Base-by-base conservation (phyloP, 2,797 vertebrate species). In the Paedocypris micromegethes region DNA sequence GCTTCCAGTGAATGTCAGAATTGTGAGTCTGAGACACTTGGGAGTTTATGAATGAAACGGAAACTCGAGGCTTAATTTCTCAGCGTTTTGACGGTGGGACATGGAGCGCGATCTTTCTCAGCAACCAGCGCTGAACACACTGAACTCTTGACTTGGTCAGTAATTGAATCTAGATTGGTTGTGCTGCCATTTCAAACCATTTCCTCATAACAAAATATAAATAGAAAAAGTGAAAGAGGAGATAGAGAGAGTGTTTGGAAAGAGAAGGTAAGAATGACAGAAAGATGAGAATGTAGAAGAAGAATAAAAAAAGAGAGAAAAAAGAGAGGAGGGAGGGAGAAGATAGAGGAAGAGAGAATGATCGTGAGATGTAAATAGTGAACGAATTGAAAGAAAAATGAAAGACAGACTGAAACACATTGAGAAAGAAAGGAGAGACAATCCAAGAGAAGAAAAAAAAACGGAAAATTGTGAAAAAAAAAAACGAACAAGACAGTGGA, bases 81-180 rank as follows among this genome's bases (percentile, higher is more conserved):
- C 48, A 62, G 2, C 50, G n/a, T 52, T 73, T 68, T 54, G 61
- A 68, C 60, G 39, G 23, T 23, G 23, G 23, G 23, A 23, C 44
- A 68, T 68, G 50, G 57, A 6, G 66, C 9, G 64, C 77, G 74
- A 83, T 70, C 80, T 84, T 60, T 50, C 82, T 72, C 64, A 59
- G 86, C 78, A 81, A 83, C 67, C 63, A 41, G 52, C 41, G 64
- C 45, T 56, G 67, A 54, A 43, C 58, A 9, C 38, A 44, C 47
- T 79, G 76, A 55, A 40, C 68, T 77, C 61, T 68, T 58, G 75
- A 68, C 68, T 70, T 58, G 63, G 70, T 75, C 67, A 62, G 80
- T 87, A 86, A 88, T 83, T 85, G 77, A 82, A 86, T 86, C 76
- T 73, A 82, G 78, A 87, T 81, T 77, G 83, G 77, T 52, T 81